phyloP scores from a whole-genome alignment of 1,140 invertebrate species.

The Ditylenchus dipsaci region DNA sequence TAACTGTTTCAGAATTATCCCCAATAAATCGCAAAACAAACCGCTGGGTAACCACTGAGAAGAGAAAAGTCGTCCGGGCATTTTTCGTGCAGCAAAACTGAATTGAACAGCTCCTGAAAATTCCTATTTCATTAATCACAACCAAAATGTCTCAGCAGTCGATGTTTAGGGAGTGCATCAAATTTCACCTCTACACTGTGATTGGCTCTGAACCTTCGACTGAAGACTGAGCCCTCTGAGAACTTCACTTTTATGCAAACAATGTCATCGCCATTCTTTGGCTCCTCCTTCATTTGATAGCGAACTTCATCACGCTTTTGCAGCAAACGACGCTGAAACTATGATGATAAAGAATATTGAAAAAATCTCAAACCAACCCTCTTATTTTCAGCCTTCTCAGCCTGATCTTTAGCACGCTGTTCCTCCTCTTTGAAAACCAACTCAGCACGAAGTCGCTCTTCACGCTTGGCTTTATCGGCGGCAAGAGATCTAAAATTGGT shows the following conservation, averaged over 20 bases:
- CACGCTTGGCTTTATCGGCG: slow-evolving; percentile 26
- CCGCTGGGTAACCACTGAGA: slow-evolving; percentile 29
- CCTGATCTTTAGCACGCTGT: slow-evolving; percentile 11
- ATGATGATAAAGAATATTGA: too few species aligned
- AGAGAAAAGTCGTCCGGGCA: slow-evolving; percentile 42
- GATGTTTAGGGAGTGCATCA: slow-evolving; percentile 6
- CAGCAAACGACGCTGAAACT: neutral
- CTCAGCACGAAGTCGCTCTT: slow-evolving; percentile 24
- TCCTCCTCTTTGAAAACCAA: slow-evolving; percentile 20
- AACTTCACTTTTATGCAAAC: slow-evolving; percentile 36
- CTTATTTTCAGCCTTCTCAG: slow-evolving; percentile 7
- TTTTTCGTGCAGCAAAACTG: slow-evolving; percentile 29
- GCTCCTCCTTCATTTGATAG: slow-evolving; percentile 17
- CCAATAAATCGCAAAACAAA: too few species aligned
- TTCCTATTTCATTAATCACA: too few species aligned
- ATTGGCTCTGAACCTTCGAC: slow-evolving; percentile 13
- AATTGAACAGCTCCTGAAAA: slow-evolving; percentile 40
- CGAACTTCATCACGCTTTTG: slow-evolving; percentile 15
- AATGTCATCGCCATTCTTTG: slow-evolving; percentile 11
- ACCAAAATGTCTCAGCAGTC: too few species aligned
- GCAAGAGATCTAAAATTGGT: slow-evolving; percentile 6
- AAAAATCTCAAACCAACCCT: too few species aligned
- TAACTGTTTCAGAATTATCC: too few species aligned
- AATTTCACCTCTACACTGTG: slow-evolving; percentile 32
- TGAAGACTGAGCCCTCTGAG: slow-evolving; percentile 29